These are phyloP conservation scores for Coracias cyanogaster DNA, from an alignment of 2,797 vertebrate genomes.

Conservation along the genomic window DNA sequence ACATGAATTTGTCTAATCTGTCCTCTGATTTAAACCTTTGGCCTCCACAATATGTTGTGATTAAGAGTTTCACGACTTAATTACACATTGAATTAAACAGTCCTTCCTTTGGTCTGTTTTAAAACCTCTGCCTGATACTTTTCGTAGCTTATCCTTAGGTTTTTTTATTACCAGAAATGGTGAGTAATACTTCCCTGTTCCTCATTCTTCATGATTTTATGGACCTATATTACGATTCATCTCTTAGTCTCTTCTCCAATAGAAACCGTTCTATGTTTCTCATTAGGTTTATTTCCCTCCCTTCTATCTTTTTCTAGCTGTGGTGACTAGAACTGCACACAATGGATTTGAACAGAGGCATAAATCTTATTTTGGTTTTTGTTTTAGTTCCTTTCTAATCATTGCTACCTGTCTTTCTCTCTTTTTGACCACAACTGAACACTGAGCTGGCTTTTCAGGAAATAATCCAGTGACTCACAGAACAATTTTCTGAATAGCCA, in stretches of 20 bases:
- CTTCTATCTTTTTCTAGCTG: background rate
- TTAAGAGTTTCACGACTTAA: background rate
- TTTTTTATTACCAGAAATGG: background rate
- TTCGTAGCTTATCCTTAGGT: background rate
- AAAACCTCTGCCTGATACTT: background rate
- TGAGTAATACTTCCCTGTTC: conserved; percentile 3
- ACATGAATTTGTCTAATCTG: background rate
- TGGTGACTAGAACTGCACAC: background rate
- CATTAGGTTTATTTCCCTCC: background rate
- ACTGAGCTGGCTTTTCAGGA: background rate
- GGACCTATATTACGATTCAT: background rate
- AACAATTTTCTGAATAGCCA: background rate
- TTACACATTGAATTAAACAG: background rate
- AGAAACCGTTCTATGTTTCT: background rate
- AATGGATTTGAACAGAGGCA: background rate
- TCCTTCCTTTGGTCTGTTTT: background rate
- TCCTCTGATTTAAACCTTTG: conserved; percentile 12
- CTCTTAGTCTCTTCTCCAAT: background rate
- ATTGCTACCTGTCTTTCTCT: background rate
- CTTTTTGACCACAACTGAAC: background rate
- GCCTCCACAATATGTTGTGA: background rate
- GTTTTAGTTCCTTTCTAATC: background rate
- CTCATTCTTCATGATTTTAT: background rate
- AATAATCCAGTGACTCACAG: background rate
- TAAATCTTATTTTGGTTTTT: background rate